A percentile compares a stretch with the other conserved stretches of the same genome.
These are phyloP conservation scores for Chlorospingus semifuscus DNA, from an alignment of 2,797 vertebrate genomes.

Conservation along the genomic window DNA sequence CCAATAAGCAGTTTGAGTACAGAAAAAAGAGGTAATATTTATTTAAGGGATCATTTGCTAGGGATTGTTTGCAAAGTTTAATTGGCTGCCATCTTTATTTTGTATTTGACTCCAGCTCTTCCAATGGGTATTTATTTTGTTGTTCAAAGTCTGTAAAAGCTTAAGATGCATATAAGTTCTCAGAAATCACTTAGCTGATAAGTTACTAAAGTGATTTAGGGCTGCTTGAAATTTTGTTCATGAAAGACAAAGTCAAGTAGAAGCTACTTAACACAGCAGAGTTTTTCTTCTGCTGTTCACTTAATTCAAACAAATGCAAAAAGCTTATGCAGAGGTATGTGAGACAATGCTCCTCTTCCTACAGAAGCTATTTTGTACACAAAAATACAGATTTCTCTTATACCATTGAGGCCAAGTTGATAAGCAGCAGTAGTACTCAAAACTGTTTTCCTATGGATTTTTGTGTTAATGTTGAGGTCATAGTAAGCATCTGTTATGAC, in stretches of 20 bases:
- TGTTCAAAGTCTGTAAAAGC: neutral
- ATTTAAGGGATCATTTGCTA: neutral
- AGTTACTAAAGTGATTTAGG: neutral
- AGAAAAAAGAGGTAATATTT: neutral
- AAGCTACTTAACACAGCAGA: neutral
- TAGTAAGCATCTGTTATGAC: neutral
- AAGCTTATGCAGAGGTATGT: neutral
- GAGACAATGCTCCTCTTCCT: neutral
- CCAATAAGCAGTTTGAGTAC: neutral
- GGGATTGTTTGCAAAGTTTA: neutral
- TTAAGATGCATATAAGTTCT: neutral
- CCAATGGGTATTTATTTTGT: neutral
- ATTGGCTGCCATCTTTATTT: neutral
- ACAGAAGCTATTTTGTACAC: neutral
- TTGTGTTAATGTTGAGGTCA: neutral
- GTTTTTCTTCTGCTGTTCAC: neutral
- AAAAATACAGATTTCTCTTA: neutral
- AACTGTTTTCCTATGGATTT: neutral
- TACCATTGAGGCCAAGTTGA: neutral
- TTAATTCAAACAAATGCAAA: neutral
- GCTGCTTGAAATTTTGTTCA: neutral
- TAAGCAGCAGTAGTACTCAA: neutral
- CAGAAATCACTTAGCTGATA: neutral
- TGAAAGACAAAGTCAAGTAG: neutral
- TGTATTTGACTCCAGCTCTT: neutral